phyloP scores from a whole-genome alignment of 2,113 vertebrate species.

The Pangasianodon gigas region DNA sequence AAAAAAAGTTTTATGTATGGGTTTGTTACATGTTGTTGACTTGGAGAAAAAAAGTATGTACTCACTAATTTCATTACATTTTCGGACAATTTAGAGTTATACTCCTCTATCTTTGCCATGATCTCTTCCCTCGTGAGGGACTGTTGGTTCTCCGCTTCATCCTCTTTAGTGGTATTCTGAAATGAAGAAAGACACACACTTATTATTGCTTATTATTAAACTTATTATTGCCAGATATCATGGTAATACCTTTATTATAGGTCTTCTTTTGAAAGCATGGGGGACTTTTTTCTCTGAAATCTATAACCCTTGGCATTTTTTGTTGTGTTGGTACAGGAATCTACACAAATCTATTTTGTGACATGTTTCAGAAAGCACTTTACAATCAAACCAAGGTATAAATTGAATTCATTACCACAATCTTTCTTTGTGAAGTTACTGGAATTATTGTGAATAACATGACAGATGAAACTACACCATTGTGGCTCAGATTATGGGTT shows the following conservation, averaged over 20 bases:
- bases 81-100: slow-evolving; percentile 84
- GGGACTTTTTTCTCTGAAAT: neutral
- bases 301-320: neutral
- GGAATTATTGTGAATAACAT: neutral
- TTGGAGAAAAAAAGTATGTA: neutral
- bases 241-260: neutral
- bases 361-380: no score
- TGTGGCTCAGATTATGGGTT: neutral
- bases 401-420: neutral
- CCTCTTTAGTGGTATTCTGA: slow-evolving; percentile 76
- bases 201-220: neutral
- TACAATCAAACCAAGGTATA: neutral
- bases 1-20: neutral
- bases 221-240: neutral
- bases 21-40: neutral
- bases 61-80: slow-evolving; percentile 92
- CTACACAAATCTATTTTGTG: no score
- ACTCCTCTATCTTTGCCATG: slow-evolving; percentile 82
- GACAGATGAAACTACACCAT: no score
- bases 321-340: no score
- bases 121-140: slow-evolving; percentile 81
- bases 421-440: neutral
- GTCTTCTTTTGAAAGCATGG: neutral
- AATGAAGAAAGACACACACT: slow-evolving; percentile 51
- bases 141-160: slow-evolving; percentile 70